Base-by-base conservation (phyloP, 2,113 vertebrate species). In the Chelonoidis abingdonii region DNA sequence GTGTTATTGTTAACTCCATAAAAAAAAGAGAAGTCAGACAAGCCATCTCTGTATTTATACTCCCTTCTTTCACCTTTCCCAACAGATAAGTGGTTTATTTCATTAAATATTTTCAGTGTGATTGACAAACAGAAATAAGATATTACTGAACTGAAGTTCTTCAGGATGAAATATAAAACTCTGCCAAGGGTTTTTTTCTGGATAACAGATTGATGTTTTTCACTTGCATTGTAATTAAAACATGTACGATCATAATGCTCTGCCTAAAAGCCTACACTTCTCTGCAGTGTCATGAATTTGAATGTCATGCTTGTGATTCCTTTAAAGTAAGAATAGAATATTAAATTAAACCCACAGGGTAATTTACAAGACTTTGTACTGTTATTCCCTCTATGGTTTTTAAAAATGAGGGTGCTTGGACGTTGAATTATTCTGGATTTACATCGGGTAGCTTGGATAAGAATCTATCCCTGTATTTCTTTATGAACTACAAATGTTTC, bases 1-100 rank as follows among this genome's bases (percentile, higher is more conserved):
- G 8, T 69, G 50, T 82, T 92, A 1, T 2, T 11, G 1, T 57
- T 53, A 75, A 31, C 3, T 1, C 0, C 72, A 13, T 21, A n/a
- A 17, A n/a, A 21, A 69, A 72, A 19, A 65, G 31, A 76, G 65
- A 69, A 49, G 14, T 52, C 86, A 54, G 4, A 56, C 12, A 54
- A 41, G 81, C 38, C 53, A 84, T 1, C 13, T 12, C 3, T 62
- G 24, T 56, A 7, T 49, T 1, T 84, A 57, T 24, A 2, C 41
- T 2, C 27, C 5, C 85, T 92, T 89, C 22, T 6, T 47, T 41
- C 10, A 10, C 69, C 38, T 75, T 38, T 38, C 38, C 72, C 11
- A 47, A 47, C 19, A 25, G 25, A 76, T 44, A 22, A 44, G 41
- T 78, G 38, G 11, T 44, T 44, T 47, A 44, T 78, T 78, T 3